Evolutionary conservation across 2,113 vertebrate genomes (phyloP).

Genomic region (Myotis yumanensis): DNA sequence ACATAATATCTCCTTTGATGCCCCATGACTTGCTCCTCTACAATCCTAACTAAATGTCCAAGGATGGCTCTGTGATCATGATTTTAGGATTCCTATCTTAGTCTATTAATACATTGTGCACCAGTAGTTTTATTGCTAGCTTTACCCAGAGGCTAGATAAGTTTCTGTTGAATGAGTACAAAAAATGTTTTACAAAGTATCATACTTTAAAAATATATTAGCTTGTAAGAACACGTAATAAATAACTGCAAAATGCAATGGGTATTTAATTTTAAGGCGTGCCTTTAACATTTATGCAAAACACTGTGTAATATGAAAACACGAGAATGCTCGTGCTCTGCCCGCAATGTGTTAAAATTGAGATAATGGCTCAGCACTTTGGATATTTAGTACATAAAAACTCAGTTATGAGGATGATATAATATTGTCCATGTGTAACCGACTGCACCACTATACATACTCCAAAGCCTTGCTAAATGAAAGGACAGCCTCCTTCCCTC

Average conservation of each 20-base stretch:
- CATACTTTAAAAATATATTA: too few relatives aligned
- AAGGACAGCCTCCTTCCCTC: not conserved
- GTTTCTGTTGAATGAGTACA: too few relatives aligned
- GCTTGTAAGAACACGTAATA: too few relatives aligned
- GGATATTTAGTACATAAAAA: not conserved
- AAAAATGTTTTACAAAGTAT: too few relatives aligned
- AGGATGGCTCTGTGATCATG: not conserved
- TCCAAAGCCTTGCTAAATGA: not conserved
- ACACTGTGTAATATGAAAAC: too few relatives aligned
- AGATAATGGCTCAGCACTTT: not conserved
- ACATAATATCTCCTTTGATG: not conserved
- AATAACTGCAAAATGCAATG: too few relatives aligned
- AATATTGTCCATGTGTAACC: not conserved
- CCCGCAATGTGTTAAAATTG: too few relatives aligned
- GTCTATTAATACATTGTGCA: not conserved
- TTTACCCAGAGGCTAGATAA: too few relatives aligned
- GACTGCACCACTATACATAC: not conserved
- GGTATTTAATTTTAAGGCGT: too few relatives aligned
- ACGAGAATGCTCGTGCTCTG: too few relatives aligned
- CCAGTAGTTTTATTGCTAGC: too few relatives aligned
- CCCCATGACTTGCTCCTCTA: not conserved
- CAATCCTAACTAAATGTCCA: not conserved
- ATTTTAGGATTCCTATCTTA: not conserved
- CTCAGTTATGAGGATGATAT: not conserved
- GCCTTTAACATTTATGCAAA: too few relatives aligned